These are phyloP conservation scores for Glaucomys volans DNA, from an alignment of 2,113 vertebrate species.

Conservation along the genomic window DNA sequence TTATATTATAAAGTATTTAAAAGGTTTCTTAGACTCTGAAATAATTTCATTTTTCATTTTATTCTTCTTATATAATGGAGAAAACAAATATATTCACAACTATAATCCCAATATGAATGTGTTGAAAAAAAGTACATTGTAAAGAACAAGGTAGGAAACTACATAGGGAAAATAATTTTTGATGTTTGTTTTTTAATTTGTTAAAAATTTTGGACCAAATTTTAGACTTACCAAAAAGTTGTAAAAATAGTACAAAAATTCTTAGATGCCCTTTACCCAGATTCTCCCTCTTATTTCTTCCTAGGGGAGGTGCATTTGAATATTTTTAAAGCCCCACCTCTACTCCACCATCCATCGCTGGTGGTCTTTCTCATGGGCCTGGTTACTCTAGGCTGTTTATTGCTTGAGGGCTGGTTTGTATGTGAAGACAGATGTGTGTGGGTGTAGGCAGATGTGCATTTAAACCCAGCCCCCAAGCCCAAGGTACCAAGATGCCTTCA, in stretches of 20 bases:
- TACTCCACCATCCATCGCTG: neutral
- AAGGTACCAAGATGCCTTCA: neutral
- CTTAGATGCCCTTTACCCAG: neutral
- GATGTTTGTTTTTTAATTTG: constrained; percentile 14
- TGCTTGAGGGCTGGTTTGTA: neutral
- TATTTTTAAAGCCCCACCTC: neutral
- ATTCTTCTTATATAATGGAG: neutral
- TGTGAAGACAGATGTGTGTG: neutral
- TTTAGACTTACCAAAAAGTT: constrained; percentile 47
- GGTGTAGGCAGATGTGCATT: neutral
- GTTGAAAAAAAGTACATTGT: neutral
- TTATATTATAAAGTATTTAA: constrained; percentile 42
- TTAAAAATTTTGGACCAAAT: constrained; percentile 2
- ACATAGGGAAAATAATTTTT: neutral
- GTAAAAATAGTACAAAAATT: constrained; percentile 7
- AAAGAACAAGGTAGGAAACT: neutral
- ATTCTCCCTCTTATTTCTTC: neutral
- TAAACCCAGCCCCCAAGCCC: neutral
- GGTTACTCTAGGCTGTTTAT: neutral
- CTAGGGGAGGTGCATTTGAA: neutral
- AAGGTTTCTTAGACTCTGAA: constrained; percentile 34
- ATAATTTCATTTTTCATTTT: constrained; percentile 45
- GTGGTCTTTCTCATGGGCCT: neutral
- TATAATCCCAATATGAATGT: neutral
- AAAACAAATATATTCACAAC: neutral